Evolutionary conservation across 2,797 vertebrate genomes (phyloP).

Genomic region (Gadopsis bispinosus): DNA sequence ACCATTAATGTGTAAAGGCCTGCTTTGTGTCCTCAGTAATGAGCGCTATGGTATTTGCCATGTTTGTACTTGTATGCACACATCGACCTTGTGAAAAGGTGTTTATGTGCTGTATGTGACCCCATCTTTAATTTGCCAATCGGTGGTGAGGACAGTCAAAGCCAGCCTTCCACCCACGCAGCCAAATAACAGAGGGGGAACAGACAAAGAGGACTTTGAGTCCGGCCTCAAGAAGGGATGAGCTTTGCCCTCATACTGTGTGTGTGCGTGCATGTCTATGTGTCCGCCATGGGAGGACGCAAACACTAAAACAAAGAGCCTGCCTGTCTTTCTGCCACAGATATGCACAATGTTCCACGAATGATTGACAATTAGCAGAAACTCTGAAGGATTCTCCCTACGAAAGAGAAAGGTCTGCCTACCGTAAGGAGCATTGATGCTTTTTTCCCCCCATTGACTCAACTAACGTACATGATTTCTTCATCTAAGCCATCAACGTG

Average conservation of each 20-base stretch:
- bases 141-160: slow-evolving; percentile 26
- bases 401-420: not conserved
- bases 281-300: slow-evolving; percentile 44
- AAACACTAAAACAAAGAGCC: slow-evolving; percentile 69
- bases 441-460: too few relatives aligned
- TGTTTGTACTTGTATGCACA: slow-evolving; percentile 8
- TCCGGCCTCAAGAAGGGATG: slow-evolving; percentile 28
- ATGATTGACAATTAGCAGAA: slow-evolving; percentile 23
- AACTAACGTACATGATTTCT: not conserved
- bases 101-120: slow-evolving; percentile 12
- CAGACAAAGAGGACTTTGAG: slow-evolving; percentile 83
- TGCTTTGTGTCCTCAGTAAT: not conserved
- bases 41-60: not conserved
- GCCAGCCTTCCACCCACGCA: slow-evolving; percentile 54
- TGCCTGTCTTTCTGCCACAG: slow-evolving; percentile 60
- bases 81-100: slow-evolving; percentile 16
- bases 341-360: slow-evolving; percentile 32
- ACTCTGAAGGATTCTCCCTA: slow-evolving; percentile 4
- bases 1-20: not conserved
- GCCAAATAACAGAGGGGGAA: slow-evolving; percentile 42
- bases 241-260: slow-evolving; percentile 37
- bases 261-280: slow-evolving; percentile 21
- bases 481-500: too few relatives aligned
- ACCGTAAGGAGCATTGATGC: not conserved
- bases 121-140: slow-evolving; percentile 43